Evolutionary conservation across 2,113 vertebrate species (phyloP), one percentile per base, ranked within the genome.

Genomic region (Maccullochella peelii): DNA sequence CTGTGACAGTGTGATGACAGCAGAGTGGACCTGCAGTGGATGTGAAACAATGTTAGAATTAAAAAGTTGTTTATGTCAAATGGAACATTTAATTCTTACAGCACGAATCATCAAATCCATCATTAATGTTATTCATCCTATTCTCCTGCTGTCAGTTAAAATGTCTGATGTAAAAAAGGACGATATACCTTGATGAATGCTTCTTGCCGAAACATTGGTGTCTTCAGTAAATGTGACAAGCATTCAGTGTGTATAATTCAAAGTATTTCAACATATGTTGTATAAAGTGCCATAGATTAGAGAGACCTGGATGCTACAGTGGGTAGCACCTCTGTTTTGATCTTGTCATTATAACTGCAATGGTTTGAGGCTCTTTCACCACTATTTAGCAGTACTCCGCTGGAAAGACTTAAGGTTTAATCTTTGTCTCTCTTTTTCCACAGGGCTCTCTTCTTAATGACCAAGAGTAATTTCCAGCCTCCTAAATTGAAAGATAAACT

Each of bases 381-480:
- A 9, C 58, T 18, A 5, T 30, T n/a, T 8, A 27, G 14, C n/a
- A 21, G 30, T 21, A 6, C n/a, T 25, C 27, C 5, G 25, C 23
- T 12, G 10, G 0, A n/a, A 75, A 79, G 33, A 20, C 58, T 65
- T 52, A 7, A 30, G 3, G 0, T 71, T 21, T 36, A 12, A 58
- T 73, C 14, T 25, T 11, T 33, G 1, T 52, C 8, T 90, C 9
- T 90, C 9, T 57, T 27, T 62, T 72, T 90, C 89, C 42, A 68
- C 90, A 99, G 98, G 95, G 98, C 98, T 73, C 96, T 99, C 78
- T 99, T 99, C 94, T 91, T 99, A 91, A 99, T 99, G 98, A 99
- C 98, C 0, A 99, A 99, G 96, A 99, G 98, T 93, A 99, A 98
- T 94, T 99, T 99, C 89, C 98, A 99, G 80, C 98, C 98, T 84